Evolutionary conservation across 1,140 invertebrate genomes (phyloP), one percentile per base, ranked within the genome.

Genomic region (Diorhabda carinulata): DNA sequence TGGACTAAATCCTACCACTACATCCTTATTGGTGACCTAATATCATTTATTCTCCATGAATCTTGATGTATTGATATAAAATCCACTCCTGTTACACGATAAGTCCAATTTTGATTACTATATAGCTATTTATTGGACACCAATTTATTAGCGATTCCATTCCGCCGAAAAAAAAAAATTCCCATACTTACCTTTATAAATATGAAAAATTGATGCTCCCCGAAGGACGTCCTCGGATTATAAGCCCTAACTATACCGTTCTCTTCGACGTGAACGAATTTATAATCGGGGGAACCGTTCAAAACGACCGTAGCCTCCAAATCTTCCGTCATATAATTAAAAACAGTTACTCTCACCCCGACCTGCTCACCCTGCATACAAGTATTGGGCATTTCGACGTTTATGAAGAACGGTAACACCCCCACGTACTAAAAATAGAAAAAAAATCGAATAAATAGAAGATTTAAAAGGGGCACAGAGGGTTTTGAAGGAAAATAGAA

Each of bases 181-280:
- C 52, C 6, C 52, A 61, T 45, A 66, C 67, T 66, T 67, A 75
- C 76, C 71, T 76, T 75, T 47, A 97, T 91, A 84, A 92, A 96
- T 71, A 97, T 87, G 78, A 98, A 92, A 83, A 96, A 96, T 79
- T 98, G 95, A 82, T 97, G 94, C 80, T 97, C 93, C 59, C 95
- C 95, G 77, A 88, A 92, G 2, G 92, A 93, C 25, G 93, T 96
- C 64, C 92, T 84, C 2, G 96, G 95, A 80, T 90, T 90, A 78
- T 95, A 95, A 0, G 92, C 92, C 78, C 86, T 86, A 60, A 92
- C 94, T 68, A 92, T 90, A 61, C 96, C 96, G 79, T 94, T 88
- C 73, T 93, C 90, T 80, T 96, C 95, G 2, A 98, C 95, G 73
- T 97, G 92, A 7, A 98, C 93, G 79, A 97, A 98, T 83, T 96